Evolutionary conservation across 2,113 vertebrate species (phyloP).

Genomic region (Panurus biarmicus): DNA sequence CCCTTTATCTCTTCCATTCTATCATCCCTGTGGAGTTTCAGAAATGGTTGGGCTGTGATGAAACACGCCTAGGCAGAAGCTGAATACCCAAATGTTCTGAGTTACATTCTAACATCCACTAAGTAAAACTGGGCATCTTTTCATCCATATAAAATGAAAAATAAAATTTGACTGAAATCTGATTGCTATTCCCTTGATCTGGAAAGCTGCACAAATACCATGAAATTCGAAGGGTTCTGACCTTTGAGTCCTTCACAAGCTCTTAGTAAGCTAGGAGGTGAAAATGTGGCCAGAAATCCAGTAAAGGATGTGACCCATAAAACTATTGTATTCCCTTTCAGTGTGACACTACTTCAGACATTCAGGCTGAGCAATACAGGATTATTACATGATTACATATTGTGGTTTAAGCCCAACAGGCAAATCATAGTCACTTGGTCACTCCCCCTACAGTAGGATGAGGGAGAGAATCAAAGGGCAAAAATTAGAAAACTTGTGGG

Average conservation of each 20-base stretch:
- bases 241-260: background rate
- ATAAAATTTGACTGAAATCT: background rate
- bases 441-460: background rate
- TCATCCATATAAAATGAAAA: background rate
- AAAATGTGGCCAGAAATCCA: background rate
- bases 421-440: background rate
- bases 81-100: constrained; percentile 2
- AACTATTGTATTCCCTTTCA: background rate
- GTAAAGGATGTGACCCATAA: background rate
- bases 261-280: background rate
- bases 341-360: background rate
- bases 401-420: background rate
- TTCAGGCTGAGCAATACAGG: background rate
- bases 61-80: background rate
- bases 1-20: background rate
- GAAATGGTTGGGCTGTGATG: constrained; percentile 19
- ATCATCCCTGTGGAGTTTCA: background rate
- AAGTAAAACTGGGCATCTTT: background rate
- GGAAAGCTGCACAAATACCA: background rate
- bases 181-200: background rate
- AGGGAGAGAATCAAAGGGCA: background rate
- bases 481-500: background rate
- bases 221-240: background rate
- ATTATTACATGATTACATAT: background rate
- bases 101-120: background rate